These are phyloP conservation scores for Chiloscyllium plagiosum DNA, from an alignment of 2,113 vertebrate genomes.

Conservation along the genomic window DNA sequence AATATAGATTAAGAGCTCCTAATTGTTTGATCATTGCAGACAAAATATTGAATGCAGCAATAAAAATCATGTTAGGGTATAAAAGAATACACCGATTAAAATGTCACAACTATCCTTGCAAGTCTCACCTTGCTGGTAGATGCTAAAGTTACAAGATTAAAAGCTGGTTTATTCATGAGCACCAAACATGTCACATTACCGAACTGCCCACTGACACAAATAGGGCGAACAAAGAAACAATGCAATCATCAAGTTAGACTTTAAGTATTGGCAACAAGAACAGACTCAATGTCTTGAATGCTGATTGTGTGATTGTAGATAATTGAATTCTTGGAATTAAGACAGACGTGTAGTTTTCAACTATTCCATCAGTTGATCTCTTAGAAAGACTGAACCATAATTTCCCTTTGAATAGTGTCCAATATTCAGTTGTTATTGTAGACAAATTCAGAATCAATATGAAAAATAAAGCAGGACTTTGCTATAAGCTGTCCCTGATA, in stretches of 20 bases:
- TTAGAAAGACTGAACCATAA: background rate
- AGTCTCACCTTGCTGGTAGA: too few species aligned
- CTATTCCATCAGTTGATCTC: background rate
- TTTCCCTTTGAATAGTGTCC: background rate
- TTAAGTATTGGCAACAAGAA: background rate
- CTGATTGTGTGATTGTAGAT: background rate
- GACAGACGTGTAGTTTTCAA: background rate
- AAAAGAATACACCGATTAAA: too few species aligned
- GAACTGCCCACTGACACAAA: too few species aligned
- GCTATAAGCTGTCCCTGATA: too few species aligned
- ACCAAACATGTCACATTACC: too few species aligned
- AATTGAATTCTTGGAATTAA: background rate
- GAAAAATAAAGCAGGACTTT: too few species aligned
- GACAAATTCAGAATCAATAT: too few species aligned
- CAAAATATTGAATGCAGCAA: too few species aligned
- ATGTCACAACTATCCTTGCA: too few species aligned
- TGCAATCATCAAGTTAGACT: background rate
- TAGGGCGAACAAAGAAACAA: background rate
- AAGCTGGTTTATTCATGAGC: too few species aligned
- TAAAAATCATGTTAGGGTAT: too few species aligned
- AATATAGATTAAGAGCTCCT: background rate
- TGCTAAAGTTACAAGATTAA: too few species aligned
- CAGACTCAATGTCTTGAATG: background rate
- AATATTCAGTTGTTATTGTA: background rate
- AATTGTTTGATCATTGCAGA: background rate